Conservation (phyloP, 2,888 invertebrate genomes). For the Eumacrocentrus americanus region DNA sequence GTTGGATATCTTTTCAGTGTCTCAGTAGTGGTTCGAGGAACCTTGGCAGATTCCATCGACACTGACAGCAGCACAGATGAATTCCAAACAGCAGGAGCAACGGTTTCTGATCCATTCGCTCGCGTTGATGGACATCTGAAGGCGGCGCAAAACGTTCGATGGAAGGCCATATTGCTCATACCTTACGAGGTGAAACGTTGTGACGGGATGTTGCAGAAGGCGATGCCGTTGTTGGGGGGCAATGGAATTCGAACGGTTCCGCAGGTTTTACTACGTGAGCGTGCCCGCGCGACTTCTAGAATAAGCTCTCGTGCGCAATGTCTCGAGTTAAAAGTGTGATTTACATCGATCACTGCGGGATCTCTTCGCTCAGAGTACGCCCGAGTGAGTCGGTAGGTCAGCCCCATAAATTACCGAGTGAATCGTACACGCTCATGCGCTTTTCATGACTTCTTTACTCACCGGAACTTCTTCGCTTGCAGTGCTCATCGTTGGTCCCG, state of each 20-base stretch:
- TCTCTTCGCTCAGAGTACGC: background rate
- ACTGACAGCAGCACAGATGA: background rate
- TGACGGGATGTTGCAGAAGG: conserved; percentile 2
- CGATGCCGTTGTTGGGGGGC: background rate
- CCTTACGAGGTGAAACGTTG: conserved; percentile 2
- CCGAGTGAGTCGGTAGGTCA: background rate
- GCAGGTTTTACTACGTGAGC: background rate
- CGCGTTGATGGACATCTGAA: background rate
- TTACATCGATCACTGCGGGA: conserved; percentile 6
- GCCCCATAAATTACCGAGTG: conserved; percentile 27
- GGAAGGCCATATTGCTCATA: background rate
- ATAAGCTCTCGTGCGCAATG: background rate
- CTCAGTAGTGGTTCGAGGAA: background rate
- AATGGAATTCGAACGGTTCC: conserved; percentile 6
- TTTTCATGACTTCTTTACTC: conserved; percentile 25
- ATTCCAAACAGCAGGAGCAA: background rate
- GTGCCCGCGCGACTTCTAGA: background rate
- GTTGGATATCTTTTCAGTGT: too few relatives aligned
- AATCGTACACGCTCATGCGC: background rate
- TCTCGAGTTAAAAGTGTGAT: conserved; percentile 10
- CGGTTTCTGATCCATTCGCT: background rate
- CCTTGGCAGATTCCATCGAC: background rate
- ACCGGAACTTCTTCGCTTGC: conserved; percentile 57
- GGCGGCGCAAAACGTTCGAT: background rate
- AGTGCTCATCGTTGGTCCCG: conserved; percentile 51